Evolutionary conservation across 2,113 vertebrate species (phyloP), one percentile per base, ranked within the genome.

Genomic region (Cervus canadensis): DNA sequence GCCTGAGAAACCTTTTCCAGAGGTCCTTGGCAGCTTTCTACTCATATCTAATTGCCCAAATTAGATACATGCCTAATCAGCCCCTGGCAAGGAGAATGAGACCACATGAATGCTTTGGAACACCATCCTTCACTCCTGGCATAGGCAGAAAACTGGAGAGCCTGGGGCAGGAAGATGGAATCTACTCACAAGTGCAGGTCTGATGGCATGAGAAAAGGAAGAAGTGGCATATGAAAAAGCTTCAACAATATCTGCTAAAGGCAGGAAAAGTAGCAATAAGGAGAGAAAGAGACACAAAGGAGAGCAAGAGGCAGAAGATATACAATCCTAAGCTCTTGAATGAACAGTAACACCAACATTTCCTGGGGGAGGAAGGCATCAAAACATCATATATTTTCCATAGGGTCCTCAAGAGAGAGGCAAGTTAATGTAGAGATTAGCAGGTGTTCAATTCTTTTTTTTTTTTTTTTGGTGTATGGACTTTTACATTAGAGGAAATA

Each of bases 401-500:
- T 2, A 45, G 56, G 36, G 81, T 57, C 13, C 5, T 74, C 23
- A 57, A 48, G 81, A 90, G 56, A 62, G 21, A 91, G 28, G 33
- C 28, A 30, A 45, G 6, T 85, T 92, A 30, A 28, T 74, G 9
- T 50, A 78, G 67, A 82, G 48, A 83, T 21, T 67, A 85, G 59
- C 45, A 74, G 54, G 15, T 36, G 7, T 28, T 96, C 76, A 52
- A 10, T 64, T 64, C 1, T 12, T 10, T 71, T 19, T 19, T 93
- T 19, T 19, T 93, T 67, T 83, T 85, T 78, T 78, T 74, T 50
- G 56, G 16, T 83, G 6, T 40, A 78, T 28, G 25, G 28, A 87
- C 17, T 74, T 94, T 95, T 71, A 89, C n/a, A 79, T 83, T 92
- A 79, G 43, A 93, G 45, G 43, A 79, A 95, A 82, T 93, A 48